Conservation (phyloP, 1,140 invertebrate genomes). For the Leucophenga varia region DNA sequence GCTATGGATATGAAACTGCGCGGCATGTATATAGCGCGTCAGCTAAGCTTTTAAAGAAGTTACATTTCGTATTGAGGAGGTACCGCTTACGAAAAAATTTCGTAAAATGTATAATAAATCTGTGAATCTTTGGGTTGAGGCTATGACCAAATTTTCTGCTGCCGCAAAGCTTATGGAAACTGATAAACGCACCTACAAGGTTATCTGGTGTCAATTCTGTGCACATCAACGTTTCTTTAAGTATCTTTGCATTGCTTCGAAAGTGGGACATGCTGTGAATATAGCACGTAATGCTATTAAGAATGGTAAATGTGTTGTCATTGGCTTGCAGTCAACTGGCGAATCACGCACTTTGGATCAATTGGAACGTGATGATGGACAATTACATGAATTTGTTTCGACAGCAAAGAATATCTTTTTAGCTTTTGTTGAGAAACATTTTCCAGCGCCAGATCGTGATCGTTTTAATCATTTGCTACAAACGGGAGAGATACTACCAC, state of each 20-base stretch:
- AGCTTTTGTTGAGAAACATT: conserved; percentile 94
- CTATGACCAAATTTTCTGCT: conserved; percentile 89
- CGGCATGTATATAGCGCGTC: conserved; percentile 97
- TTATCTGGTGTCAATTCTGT: conserved; percentile 96
- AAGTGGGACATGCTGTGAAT: conserved; percentile 82
- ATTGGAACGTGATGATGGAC: conserved; percentile 91
- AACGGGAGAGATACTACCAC: no score
- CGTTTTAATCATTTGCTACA: conserved; percentile 64
- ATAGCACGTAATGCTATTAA: conserved; percentile 87
- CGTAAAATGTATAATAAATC: conserved; percentile 88
- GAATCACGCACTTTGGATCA: conserved; percentile 95
- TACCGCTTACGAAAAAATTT: conserved; percentile 83
- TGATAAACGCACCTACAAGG: conserved; percentile 87
- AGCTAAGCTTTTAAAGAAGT: conserved; percentile 95
- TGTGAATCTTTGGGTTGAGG: conserved; percentile 93
- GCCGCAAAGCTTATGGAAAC: conserved; percentile 91
- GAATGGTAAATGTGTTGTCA: conserved; percentile 97
- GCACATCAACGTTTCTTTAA: conserved; percentile 99
- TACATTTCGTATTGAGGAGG: conserved; percentile 95
- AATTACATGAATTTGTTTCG: conserved; percentile 95
- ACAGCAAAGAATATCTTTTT: conserved; percentile 96
- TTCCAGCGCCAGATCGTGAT: conserved; percentile 87
- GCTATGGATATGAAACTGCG: conserved; percentile 99
- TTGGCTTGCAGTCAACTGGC: conserved; percentile 97
- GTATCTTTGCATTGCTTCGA: conserved; percentile 97